Evolutionary conservation across 2,888 invertebrate species (phyloP).

Genomic region (Caenorhabditis sinica): DNA sequence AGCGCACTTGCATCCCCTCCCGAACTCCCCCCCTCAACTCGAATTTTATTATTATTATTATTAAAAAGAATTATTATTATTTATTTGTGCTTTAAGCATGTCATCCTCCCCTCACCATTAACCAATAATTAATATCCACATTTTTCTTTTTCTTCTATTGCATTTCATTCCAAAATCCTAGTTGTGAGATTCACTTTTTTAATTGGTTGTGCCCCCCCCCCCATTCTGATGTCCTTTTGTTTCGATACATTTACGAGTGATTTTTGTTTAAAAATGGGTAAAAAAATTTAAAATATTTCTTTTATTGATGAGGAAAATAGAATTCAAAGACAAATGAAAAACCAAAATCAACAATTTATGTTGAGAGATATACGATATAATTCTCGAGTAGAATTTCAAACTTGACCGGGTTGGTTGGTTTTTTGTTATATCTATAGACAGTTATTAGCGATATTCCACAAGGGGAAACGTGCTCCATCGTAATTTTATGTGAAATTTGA

Average conservation of each 20-base stretch:
- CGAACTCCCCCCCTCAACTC: too few species aligned
- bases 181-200: not conserved
- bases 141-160: conserved; percentile 2
- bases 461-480: too few species aligned
- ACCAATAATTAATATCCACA: conserved; percentile 17
- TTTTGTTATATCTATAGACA: too few species aligned
- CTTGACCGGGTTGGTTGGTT: too few species aligned
- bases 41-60: conserved; percentile 6
- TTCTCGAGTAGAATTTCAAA: too few species aligned
- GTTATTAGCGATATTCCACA: too few species aligned
- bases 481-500: too few species aligned
- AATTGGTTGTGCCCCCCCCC: not conserved
- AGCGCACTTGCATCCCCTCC: not conserved
- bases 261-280: not conserved
- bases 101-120: not conserved
- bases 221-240: not conserved
- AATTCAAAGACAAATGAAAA: too few species aligned
- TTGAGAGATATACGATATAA: too few species aligned
- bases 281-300: not conserved
- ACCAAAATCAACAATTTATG: too few species aligned
- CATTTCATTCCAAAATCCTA: conserved; percentile 32
- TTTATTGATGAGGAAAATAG: too few species aligned
- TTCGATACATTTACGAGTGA: conserved; percentile 3
- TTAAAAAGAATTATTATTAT: conserved; percentile 46
- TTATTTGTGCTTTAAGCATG: conserved; percentile 12